Conservation (phyloP, 2,888 invertebrate species). For the Tryphoninae sp. region DNA sequence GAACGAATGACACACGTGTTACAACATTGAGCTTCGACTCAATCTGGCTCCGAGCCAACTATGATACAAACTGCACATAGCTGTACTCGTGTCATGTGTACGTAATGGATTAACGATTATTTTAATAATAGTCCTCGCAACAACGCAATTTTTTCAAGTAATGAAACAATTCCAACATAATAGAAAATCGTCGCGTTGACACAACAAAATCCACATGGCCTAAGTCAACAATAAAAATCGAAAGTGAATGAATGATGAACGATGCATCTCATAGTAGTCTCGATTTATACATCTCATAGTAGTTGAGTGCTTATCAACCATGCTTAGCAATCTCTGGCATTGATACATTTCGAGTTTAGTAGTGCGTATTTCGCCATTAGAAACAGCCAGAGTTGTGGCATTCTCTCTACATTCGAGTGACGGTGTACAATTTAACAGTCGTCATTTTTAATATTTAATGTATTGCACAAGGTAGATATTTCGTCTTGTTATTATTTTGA, state of each 20-base stretch:
- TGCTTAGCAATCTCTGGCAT: slow-evolving; percentile 19
- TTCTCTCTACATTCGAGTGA: neutral
- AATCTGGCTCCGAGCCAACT: slow-evolving; percentile 41
- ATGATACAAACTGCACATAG: slow-evolving; percentile 10
- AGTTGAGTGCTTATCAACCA: slow-evolving; percentile 44
- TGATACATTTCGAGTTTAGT: slow-evolving; percentile 39
- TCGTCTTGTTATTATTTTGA: neutral
- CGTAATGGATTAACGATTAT: slow-evolving; percentile 13
- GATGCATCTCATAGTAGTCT: slow-evolving; percentile 20
- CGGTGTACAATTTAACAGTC: neutral
- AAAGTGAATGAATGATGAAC: neutral
- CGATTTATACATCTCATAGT: slow-evolving; percentile 21
- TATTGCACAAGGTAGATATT: slow-evolving; percentile 59
- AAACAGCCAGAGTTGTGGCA: slow-evolving; percentile 22
- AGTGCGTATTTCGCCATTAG: slow-evolving; percentile 41
- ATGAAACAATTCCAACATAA: slow-evolving; percentile 8
- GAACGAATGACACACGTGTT: slow-evolving; percentile 37
- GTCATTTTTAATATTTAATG: slow-evolving; percentile 41
- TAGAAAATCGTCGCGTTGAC: neutral
- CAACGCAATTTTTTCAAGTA: neutral
- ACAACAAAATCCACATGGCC: neutral
- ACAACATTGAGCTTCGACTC: slow-evolving; percentile 14
- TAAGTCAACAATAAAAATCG: neutral
- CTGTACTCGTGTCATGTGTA: slow-evolving; percentile 10
- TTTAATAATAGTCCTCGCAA: neutral